These are phyloP conservation scores for Acromyrmex heyeri DNA, from an alignment of 1,140 invertebrate species.

Conservation along the genomic window DNA sequence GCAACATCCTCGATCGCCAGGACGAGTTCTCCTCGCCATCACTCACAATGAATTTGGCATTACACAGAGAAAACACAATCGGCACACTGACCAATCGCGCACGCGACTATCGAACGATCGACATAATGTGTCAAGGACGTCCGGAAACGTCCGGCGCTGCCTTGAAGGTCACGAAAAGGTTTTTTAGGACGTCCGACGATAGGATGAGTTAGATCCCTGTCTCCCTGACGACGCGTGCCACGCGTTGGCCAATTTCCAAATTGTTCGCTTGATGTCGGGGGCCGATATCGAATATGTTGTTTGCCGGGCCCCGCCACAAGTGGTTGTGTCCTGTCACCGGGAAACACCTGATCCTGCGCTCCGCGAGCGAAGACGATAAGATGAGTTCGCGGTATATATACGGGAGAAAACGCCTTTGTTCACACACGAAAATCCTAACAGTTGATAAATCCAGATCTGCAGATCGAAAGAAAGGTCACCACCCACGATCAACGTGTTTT, in stretches of 20 bases:
- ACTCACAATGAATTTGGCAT: slow-evolving; percentile 45
- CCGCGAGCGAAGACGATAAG: not conserved
- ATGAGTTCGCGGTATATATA: not conserved
- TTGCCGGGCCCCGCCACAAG: slow-evolving; percentile 80
- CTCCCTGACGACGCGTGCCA: slow-evolving; percentile 47
- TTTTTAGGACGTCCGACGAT: not conserved
- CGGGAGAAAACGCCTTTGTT: not conserved
- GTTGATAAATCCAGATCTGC: not conserved
- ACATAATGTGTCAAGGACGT: slow-evolving; percentile 49
- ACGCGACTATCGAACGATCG: slow-evolving; percentile 36
- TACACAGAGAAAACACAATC: slow-evolving; percentile 33
- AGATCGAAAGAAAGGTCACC: slow-evolving; percentile 22
- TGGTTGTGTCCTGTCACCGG: slow-evolving; percentile 80
- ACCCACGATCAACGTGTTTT: slow-evolving; percentile 39
- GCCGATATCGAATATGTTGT: slow-evolving; percentile 16
- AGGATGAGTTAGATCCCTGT: slow-evolving; percentile 24
- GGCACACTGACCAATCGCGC: slow-evolving; percentile 33
- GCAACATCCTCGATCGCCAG: not conserved
- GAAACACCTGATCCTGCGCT: slow-evolving; percentile 43
- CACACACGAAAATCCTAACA: slow-evolving; percentile 23
- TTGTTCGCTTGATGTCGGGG: not conserved
- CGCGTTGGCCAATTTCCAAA: slow-evolving; percentile 53
- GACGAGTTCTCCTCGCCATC: slow-evolving; percentile 63
- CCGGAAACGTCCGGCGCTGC: slow-evolving; percentile 5
- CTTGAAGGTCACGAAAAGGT: slow-evolving; percentile 32